Evolutionary conservation across 2,888 invertebrate species (phyloP), one percentile per base, ranked within the genome.

Genomic region (Aromia moschata): DNA sequence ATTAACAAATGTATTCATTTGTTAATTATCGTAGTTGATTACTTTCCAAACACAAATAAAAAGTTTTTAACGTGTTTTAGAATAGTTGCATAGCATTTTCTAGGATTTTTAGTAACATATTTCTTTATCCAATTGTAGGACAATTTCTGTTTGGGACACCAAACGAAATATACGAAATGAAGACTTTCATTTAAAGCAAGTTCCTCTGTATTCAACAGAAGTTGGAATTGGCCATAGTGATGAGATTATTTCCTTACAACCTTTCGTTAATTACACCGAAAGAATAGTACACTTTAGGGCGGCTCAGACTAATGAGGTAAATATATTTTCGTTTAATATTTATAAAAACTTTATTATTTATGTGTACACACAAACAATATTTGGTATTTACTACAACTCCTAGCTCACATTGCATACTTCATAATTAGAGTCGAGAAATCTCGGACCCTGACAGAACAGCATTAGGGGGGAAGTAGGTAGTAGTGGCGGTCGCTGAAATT

Each of bases 61-160:
- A n/a, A n/a, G n/a, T n/a, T n/a, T n/a, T n/a, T n/a, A n/a, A n/a
- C n/a, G n/a, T n/a, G n/a, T n/a, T n/a, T n/a, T n/a, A n/a, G n/a
- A n/a, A n/a, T n/a, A n/a, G n/a, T n/a, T n/a, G n/a, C n/a, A n/a
- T n/a, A n/a, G n/a, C n/a, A n/a, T n/a, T n/a, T n/a, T n/a, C n/a
- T n/a, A n/a, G n/a, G n/a, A n/a, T n/a, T n/a, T n/a, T n/a, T n/a
- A n/a, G 25, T 25, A 25, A 25, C 11, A 7, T 7, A 11, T 33
- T 33, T 33, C 9, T 33, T 10, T 10, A n/a, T 33, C 33, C n/a
- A 33, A 7, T 73, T 70, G 38, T 54, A 78, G 78, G 18, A 64
- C 72, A 5, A 51, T 78, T 37, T 67, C 64, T 1, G 57, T 77
- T 45, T 79, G 78, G 78, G 62, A 74, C 56, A 62, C 63, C n/a